Evolutionary conservation across 2,888 invertebrate species (phyloP).

Genomic region (Labia minor): DNA sequence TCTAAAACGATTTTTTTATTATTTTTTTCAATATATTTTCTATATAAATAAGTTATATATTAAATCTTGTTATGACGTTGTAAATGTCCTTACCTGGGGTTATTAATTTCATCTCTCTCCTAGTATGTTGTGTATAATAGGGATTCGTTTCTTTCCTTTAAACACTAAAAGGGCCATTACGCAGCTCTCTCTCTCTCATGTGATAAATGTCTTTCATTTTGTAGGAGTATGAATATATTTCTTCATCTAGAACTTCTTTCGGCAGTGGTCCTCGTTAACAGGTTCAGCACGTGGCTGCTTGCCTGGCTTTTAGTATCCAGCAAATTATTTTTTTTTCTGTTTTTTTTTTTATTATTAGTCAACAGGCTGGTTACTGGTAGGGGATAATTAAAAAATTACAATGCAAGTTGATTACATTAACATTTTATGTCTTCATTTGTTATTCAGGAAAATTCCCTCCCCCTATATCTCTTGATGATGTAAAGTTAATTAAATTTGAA

Average conservation of each 20-base stretch:
- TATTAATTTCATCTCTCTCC: neutral
- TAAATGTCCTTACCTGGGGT: neutral
- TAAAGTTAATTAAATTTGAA: too few relatives aligned
- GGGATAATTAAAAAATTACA: too few relatives aligned
- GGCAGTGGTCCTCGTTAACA: neutral
- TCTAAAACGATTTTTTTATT: neutral
- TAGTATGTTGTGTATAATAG: neutral
- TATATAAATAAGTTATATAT: neutral
- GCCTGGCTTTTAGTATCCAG: neutral
- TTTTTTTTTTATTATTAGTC: neutral
- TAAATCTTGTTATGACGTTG: neutral
- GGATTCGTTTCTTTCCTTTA: neutral
- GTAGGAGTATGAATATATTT: neutral
- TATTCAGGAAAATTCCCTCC: too few relatives aligned
- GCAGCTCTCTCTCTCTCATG: neutral
- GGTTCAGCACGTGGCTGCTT: neutral
- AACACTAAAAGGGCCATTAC: neutral
- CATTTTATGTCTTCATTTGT: too few relatives aligned
- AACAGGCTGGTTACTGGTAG: too few relatives aligned
- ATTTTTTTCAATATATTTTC: too few relatives aligned
- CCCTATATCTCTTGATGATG: too few relatives aligned
- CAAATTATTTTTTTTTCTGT: neutral
- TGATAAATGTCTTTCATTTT: constrained; percentile 13
- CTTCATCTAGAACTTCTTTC: neutral
- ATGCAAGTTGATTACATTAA: too few relatives aligned